Conservation (phyloP, 2,797 vertebrate species). For the Intellagama lesueurii region DNA sequence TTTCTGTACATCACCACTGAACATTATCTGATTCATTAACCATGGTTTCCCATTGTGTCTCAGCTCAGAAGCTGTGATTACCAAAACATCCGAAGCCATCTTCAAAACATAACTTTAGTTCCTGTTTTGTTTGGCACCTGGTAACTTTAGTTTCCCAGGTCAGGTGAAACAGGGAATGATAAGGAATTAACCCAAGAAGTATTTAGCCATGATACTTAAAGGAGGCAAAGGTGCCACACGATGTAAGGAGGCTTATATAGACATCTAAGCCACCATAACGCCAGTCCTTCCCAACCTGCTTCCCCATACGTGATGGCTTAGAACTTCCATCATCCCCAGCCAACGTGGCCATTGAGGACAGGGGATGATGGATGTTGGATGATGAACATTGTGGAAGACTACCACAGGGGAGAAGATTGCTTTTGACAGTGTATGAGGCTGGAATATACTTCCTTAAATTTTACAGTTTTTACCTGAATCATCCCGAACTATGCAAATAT, state of each 20-base stretch:
- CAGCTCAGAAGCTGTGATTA: not conserved
- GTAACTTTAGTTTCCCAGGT: not conserved
- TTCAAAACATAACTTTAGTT: not conserved
- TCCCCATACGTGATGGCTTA: too few relatives aligned
- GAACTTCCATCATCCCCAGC: too few relatives aligned
- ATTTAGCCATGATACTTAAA: not conserved
- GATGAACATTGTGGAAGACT: too few relatives aligned
- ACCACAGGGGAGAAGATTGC: too few relatives aligned
- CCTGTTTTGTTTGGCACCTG: not conserved
- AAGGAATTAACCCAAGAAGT: not conserved
- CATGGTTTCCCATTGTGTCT: not conserved
- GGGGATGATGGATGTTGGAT: too few relatives aligned
- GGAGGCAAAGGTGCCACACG: not conserved
- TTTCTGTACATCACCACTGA: not conserved
- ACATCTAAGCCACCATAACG: not conserved
- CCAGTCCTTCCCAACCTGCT: too few relatives aligned
- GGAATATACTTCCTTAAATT: not conserved
- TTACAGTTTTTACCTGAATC: not conserved
- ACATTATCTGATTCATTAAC: not conserved
- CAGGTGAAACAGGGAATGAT: not conserved
- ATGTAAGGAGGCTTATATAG: not conserved
- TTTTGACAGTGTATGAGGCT: not conserved
- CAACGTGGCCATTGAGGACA: too few relatives aligned
- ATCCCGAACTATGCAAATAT: constrained; percentile 1
- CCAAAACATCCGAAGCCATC: not conserved